These are phyloP conservation scores for Antheraea yamamai DNA, from an alignment of 2,888 invertebrate genomes.

Conservation along the genomic window DNA sequence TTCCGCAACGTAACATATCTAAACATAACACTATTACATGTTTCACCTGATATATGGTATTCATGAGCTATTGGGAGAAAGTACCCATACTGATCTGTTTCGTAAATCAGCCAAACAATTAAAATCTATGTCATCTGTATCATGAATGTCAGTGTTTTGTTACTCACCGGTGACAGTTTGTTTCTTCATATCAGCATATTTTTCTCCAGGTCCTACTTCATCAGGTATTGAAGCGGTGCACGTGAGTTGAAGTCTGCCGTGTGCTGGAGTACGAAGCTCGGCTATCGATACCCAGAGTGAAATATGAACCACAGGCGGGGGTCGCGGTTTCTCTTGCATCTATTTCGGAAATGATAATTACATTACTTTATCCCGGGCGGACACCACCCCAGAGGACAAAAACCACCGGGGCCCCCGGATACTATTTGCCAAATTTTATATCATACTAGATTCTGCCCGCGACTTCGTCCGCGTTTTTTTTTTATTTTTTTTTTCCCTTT, in stretches of 20 bases:
- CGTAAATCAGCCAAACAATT: background rate
- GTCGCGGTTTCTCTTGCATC: constrained; percentile 69
- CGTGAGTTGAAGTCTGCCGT: constrained; percentile 87
- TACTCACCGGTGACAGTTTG: constrained; percentile 87
- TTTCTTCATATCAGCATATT: constrained; percentile 88
- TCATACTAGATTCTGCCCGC: background rate
- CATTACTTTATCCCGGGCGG: background rate
- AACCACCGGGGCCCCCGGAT: no score
- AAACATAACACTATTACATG: background rate
- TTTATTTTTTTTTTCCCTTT: no score
- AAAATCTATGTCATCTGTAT: background rate
- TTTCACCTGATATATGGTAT: background rate
- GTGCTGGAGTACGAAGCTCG: constrained; percentile 86
- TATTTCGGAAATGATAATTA: constrained; percentile 28
- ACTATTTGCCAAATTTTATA: background rate
- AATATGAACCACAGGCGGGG: constrained; percentile 82
- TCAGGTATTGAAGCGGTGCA: constrained; percentile 91
- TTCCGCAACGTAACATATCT: no score
- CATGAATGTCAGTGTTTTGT: background rate
- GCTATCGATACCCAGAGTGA: constrained; percentile 88
- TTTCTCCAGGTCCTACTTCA: constrained; percentile 86
- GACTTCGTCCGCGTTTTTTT: no score
- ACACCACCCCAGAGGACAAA: no score
- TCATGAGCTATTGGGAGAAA: background rate
- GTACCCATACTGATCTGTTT: background rate